These are phyloP conservation scores for Geotrypetes seraphini DNA, from an alignment of 2,797 vertebrate species.

Conservation along the genomic window DNA sequence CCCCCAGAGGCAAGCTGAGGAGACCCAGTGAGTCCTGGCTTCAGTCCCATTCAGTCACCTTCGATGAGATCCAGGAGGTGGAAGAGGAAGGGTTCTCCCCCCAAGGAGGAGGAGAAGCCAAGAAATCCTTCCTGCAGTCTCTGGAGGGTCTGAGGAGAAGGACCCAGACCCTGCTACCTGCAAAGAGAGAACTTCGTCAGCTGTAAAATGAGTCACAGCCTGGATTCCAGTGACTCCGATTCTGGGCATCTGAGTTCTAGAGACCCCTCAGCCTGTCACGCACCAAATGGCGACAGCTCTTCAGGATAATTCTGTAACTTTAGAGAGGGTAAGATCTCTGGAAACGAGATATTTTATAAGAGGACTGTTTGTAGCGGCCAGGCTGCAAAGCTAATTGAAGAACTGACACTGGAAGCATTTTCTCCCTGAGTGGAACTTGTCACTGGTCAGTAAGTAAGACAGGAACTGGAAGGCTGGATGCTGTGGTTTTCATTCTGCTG, in stretches of 20 bases:
- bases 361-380: no score
- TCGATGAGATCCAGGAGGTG: constrained; percentile 92
- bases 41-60: constrained; percentile 95
- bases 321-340: no score
- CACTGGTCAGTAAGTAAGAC: no score
- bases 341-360: no score
- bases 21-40: constrained; percentile 81
- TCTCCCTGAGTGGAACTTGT: background rate
- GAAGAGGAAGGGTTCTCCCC: constrained; percentile 89
- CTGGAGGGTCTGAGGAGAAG: constrained; percentile 88
- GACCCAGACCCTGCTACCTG: constrained; percentile 71
- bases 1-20: constrained; percentile 67
- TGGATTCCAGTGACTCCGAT: constrained; percentile 92
- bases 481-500: no score
- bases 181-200: constrained; percentile 48
- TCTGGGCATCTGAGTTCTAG: constrained; percentile 83
- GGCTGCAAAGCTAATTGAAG: background rate
- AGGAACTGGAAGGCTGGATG: background rate
- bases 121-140: constrained; percentile 84
- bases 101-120: constrained; percentile 90
- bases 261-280: no score
- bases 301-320: no score
- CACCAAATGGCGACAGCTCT: no score
- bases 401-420: background rate
- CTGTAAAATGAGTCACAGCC: constrained; percentile 64